phyloP scores from a whole-genome alignment of 2,888 invertebrate genomes.

The Globia sparganii region DNA sequence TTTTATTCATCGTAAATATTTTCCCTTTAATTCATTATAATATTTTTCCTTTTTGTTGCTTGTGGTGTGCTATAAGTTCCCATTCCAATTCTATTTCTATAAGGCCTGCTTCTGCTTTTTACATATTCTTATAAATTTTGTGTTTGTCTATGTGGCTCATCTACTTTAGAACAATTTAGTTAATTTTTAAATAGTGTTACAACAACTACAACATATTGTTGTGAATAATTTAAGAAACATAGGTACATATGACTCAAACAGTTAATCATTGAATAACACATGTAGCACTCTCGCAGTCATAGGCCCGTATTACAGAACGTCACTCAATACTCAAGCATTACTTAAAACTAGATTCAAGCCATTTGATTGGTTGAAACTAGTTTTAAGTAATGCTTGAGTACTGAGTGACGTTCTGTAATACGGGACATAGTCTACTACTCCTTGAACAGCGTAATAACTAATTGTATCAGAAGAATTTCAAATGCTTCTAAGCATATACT shows the following conservation, averaged over 20 bases:
- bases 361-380: too few relatives aligned
- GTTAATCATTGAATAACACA: background rate
- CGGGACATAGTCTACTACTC: too few relatives aligned
- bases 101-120: conserved; percentile 10
- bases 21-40: background rate
- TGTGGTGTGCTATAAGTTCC: conserved; percentile 1
- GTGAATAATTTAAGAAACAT: background rate
- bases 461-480: background rate
- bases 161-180: background rate
- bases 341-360: too few relatives aligned
- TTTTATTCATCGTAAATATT: background rate
- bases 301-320: too few relatives aligned
- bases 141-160: background rate
- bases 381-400: too few relatives aligned
- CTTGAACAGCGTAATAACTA: background rate
- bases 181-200: background rate
- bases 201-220: background rate
- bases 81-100: background rate
- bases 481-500: background rate
- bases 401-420: too few relatives aligned
- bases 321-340: too few relatives aligned
- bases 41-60: background rate
- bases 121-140: background rate
- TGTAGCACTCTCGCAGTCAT: background rate
- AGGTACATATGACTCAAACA: too few relatives aligned